These are phyloP conservation scores for Cyprinella venusta DNA, from an alignment of 2,797 vertebrate genomes.

Conservation along the genomic window DNA sequence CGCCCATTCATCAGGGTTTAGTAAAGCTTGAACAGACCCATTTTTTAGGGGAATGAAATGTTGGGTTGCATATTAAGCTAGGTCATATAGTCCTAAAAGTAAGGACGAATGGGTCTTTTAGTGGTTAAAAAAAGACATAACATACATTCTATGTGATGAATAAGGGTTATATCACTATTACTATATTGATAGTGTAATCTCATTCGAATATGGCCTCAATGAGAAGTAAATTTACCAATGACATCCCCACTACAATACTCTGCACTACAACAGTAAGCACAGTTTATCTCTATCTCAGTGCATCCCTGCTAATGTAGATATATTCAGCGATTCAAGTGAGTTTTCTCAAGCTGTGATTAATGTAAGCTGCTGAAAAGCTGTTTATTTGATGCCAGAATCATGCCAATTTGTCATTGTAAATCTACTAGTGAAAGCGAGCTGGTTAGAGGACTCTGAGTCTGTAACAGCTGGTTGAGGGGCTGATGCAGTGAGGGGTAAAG, in stretches of 20 bases:
- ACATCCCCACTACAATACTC: neutral
- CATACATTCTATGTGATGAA: neutral
- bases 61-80: neutral
- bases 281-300: constrained; percentile 10
- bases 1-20: constrained; percentile 8
- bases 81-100: neutral
- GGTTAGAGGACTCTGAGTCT: constrained; percentile 43
- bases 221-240: neutral
- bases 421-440: constrained; percentile 46
- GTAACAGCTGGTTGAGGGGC: constrained; percentile 49
- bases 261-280: neutral
- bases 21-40: constrained; percentile 5
- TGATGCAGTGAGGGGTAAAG: constrained; percentile 52
- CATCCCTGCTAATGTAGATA: constrained; percentile 13
- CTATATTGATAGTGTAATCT: neutral
- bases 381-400: constrained; percentile 19
- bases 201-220: neutral
- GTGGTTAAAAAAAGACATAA: neutral
- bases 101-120: neutral
- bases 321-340: neutral
- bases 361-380: constrained; percentile 21
- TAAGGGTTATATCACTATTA: neutral
- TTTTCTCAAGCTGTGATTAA: constrained; percentile 20
- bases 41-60: neutral
- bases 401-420: constrained; percentile 45